phyloP scores from a whole-genome alignment of 2,113 vertebrate species.

The Scolopax mira region DNA sequence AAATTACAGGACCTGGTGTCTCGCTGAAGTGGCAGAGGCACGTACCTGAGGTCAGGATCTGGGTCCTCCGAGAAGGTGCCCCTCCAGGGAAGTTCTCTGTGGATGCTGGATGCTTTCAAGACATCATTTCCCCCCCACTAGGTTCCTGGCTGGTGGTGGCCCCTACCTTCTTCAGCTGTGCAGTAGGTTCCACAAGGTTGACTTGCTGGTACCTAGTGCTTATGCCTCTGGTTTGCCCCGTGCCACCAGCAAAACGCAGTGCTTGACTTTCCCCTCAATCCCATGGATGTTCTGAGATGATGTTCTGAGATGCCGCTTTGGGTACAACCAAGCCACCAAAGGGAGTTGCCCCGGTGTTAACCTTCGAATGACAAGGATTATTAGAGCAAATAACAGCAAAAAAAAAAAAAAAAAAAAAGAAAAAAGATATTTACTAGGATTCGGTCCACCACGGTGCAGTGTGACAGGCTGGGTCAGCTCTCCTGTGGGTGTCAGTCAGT shows the following conservation, averaged over 20 bases:
- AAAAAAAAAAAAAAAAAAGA: neutral
- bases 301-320: neutral
- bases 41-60: neutral
- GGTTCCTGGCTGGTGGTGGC: neutral
- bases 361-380: neutral
- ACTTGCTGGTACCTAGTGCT: neutral
- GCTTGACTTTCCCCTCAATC: neutral
- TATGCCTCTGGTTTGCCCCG: neutral
- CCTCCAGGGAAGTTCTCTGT: neutral
- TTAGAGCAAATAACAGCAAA: constrained; percentile 6
- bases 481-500: neutral
- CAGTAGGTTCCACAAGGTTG: too few species aligned
- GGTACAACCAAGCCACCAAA: neutral
- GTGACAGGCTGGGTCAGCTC: neutral
- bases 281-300: neutral
- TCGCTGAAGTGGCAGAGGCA: neutral
- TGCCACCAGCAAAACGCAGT: neutral
- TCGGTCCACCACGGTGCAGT: neutral
- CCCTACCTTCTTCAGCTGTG: neutral
- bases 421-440: neutral
- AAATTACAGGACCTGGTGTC: fast-evolving
- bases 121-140: neutral
- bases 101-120: neutral
- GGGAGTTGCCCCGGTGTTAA: neutral
- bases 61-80: neutral